phyloP scores from a whole-genome alignment of 2,113 vertebrate genomes.

The Labeo catla region DNA sequence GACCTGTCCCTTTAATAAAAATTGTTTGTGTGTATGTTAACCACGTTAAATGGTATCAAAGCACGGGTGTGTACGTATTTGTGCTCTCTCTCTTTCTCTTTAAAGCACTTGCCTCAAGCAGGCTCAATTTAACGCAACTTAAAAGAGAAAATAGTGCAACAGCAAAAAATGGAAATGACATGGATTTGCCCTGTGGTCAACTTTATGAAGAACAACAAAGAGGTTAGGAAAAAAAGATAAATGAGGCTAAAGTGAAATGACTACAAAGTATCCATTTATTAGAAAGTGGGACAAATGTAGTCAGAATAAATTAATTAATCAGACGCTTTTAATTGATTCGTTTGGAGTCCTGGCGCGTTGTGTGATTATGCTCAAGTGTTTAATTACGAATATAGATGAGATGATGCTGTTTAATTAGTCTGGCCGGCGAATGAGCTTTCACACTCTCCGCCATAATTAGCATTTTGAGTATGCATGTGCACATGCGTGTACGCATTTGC shows the following conservation, averaged over 20 bases:
- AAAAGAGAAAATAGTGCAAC: constrained; percentile 16
- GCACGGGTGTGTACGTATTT: not conserved
- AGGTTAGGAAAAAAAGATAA: constrained; percentile 28
- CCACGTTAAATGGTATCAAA: constrained; percentile 5
- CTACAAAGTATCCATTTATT: constrained; percentile 55
- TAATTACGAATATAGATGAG: constrained; percentile 92
- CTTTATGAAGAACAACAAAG: constrained; percentile 45
- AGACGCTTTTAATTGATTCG: constrained; percentile 85
- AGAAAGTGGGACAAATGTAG: constrained; percentile 66
- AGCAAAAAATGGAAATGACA: constrained; percentile 26
- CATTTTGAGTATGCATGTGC: constrained; percentile 51
- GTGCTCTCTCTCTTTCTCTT: not conserved
- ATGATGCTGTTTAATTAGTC: constrained; percentile 92
- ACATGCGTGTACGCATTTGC: constrained; percentile 38
- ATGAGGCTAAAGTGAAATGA: constrained; percentile 44
- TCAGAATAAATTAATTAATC: constrained; percentile 81
- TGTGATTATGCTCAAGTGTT: constrained; percentile 89
- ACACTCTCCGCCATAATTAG: constrained; percentile 77
- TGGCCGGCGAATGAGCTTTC: constrained; percentile 82
- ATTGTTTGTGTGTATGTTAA: constrained; percentile 9
- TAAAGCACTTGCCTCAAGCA: constrained; percentile 18
- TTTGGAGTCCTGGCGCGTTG: constrained; percentile 86
- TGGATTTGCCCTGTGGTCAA: constrained; percentile 37
- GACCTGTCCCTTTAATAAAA: not conserved
- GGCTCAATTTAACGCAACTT: constrained; percentile 35